Conservation (phyloP, 2,888 invertebrate genomes). For the Diaperis boleti region DNA sequence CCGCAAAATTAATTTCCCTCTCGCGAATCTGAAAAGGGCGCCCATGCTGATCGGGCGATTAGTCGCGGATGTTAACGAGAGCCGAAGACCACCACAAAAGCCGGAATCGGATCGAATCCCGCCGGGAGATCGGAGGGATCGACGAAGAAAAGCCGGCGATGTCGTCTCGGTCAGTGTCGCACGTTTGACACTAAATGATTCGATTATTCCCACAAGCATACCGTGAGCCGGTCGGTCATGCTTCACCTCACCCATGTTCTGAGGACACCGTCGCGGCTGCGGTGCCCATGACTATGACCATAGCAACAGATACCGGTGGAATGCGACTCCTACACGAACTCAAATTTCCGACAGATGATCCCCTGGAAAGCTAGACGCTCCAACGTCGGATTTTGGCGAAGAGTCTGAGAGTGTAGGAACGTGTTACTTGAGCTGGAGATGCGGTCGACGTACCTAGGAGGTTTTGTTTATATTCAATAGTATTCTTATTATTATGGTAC, state of each 20-base stretch:
- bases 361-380: neutral
- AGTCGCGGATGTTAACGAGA: constrained; percentile 10
- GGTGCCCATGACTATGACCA: constrained; percentile 20
- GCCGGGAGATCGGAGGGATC: constrained; percentile 4
- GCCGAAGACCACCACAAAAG: constrained; percentile 47
- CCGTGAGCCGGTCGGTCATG: constrained; percentile 57
- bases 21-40: no score
- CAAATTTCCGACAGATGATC: constrained; percentile 1
- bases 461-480: no score
- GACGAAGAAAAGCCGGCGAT: constrained; percentile 3
- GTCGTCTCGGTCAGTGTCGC: constrained; percentile 49
- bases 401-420: no score
- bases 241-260: constrained; percentile 55
- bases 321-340: constrained; percentile 22
- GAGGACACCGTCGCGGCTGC: constrained; percentile 43
- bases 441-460: no score
- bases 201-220: constrained; percentile 58
- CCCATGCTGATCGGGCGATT: no score
- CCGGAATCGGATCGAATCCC: constrained; percentile 34
- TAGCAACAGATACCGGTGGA: constrained; percentile 27
- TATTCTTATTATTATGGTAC: no score
- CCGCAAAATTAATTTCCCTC: no score
- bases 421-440: no score
- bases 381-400: no score
- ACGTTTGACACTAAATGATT: constrained; percentile 58